phyloP scores from a whole-genome alignment of 2,113 vertebrate genomes.

The Etheostoma cragini region DNA sequence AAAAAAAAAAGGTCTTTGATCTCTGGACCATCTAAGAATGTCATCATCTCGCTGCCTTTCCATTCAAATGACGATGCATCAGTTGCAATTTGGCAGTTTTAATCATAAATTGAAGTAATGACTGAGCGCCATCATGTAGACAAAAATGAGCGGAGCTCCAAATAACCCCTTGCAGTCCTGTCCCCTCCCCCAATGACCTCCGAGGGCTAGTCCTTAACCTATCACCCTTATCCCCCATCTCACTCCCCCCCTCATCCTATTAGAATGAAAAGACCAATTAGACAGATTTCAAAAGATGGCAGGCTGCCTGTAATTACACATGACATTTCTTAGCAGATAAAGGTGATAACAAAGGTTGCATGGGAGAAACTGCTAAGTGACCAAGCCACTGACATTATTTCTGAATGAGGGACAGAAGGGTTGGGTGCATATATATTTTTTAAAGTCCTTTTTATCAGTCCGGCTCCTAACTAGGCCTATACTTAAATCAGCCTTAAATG shows the following conservation, averaged over 20 bases:
- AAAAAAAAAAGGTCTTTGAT: conserved; percentile 62
- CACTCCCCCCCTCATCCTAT: conserved; percentile 73
- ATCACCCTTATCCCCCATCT: conserved; percentile 63
- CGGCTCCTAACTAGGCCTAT: neutral
- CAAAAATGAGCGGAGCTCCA: conserved; percentile 54
- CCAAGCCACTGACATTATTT: conserved; percentile 63
- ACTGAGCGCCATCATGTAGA: conserved; percentile 50
- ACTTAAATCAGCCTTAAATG: conserved; percentile 32
- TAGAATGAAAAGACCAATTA: conserved; percentile 84
- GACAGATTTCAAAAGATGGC: conserved; percentile 85
- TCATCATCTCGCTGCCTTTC: conserved; percentile 62
- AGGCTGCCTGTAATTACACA: conserved; percentile 79
- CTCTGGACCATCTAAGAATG: conserved; percentile 60
- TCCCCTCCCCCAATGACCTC: conserved; percentile 63
- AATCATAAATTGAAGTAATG: conserved; percentile 70
- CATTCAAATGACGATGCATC: conserved; percentile 63
- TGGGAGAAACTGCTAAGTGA: conserved; percentile 67
- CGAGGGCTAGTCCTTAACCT: conserved; percentile 74
- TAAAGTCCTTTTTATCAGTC: conserved; percentile 42
- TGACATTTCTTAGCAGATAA: conserved; percentile 77
- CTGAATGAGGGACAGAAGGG: conserved; percentile 44
- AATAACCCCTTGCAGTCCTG: conserved; percentile 52
- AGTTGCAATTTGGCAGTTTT: conserved; percentile 51
- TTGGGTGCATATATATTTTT: conserved; percentile 29
- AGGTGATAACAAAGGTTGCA: conserved; percentile 74